phyloP scores from a whole-genome alignment of 2,888 invertebrate genomes.

The Cantharis rufa region DNA sequence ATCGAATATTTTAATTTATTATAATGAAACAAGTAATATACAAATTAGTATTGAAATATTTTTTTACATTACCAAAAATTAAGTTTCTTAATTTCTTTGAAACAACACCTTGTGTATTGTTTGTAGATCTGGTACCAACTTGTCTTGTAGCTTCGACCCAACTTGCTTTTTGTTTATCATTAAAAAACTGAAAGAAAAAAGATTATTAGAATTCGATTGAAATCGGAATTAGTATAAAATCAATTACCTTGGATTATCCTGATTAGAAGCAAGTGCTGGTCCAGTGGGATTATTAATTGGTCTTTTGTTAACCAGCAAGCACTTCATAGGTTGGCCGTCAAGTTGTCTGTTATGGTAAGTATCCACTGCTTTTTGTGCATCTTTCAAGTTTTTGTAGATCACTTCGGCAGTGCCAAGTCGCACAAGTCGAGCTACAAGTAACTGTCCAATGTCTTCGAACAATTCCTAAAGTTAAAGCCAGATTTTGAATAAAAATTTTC shows the following conservation, averaged over 20 bases:
- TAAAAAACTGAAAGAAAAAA: not conserved
- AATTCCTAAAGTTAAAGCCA: slow-evolving; percentile 68
- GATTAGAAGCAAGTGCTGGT: slow-evolving; percentile 50
- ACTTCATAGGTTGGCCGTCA: slow-evolving; percentile 93
- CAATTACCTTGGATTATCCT: slow-evolving; percentile 35
- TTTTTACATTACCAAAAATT: not conserved
- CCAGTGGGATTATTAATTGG: slow-evolving; percentile 65
- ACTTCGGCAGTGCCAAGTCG: slow-evolving; percentile 91
- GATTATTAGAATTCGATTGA: no score
- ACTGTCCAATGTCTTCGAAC: slow-evolving; percentile 89
- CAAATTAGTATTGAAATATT: not conserved
- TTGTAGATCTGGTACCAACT: slow-evolving; percentile 67
- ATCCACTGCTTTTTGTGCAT: slow-evolving; percentile 89
- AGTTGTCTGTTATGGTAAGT: slow-evolving; percentile 91
- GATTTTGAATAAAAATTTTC: not conserved
- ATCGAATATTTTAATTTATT: not conserved
- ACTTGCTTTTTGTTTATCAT: slow-evolving; percentile 31
- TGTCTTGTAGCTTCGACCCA: slow-evolving; percentile 40
- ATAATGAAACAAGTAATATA: not conserved
- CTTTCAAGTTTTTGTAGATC: slow-evolving; percentile 81
- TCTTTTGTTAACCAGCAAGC: slow-evolving; percentile 79
- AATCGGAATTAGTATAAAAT: not conserved
- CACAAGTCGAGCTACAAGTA: slow-evolving; percentile 81
- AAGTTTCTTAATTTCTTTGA: slow-evolving; percentile 47
- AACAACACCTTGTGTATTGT: slow-evolving; percentile 75